These are phyloP conservation scores for Mustela nigripes DNA, from an alignment of 2,113 vertebrate species.

Conservation along the genomic window DNA sequence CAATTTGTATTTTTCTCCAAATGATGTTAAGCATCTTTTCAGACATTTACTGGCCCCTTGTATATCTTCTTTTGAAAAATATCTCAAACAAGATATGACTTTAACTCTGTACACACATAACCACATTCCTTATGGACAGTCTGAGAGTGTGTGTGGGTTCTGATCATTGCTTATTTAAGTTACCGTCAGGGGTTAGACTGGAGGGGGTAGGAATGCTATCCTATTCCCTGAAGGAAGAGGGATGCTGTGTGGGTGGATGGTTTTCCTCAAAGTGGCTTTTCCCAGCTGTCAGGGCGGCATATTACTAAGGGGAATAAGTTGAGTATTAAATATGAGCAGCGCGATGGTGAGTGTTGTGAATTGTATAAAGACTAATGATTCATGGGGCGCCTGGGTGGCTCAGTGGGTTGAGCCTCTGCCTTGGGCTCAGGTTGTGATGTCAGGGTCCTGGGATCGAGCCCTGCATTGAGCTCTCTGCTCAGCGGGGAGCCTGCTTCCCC, in stretches of 20 bases:
- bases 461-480: no score
- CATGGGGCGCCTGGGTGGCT: no score
- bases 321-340: not conserved
- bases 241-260: not conserved
- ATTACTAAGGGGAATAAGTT: not conserved
- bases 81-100: not conserved
- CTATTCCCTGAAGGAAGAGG: not conserved
- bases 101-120: not conserved
- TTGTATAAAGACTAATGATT: no score
- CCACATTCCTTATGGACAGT: not conserved
- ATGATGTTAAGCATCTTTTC: not conserved
- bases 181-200: not conserved
- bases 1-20: not conserved
- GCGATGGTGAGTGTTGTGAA: not conserved
- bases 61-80: not conserved
- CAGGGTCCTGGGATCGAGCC: no score
- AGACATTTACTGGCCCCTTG: not conserved
- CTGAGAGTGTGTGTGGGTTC: not conserved
- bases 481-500: no score
- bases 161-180: not conserved
- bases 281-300: not conserved
- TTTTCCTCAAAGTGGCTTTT: constrained; percentile 23
- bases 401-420: no score
- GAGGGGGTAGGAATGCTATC: not conserved
- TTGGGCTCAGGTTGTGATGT: no score